Evolutionary conservation across 2,113 vertebrate genomes (phyloP).

Genomic region (Aptenodytes forsteri): DNA sequence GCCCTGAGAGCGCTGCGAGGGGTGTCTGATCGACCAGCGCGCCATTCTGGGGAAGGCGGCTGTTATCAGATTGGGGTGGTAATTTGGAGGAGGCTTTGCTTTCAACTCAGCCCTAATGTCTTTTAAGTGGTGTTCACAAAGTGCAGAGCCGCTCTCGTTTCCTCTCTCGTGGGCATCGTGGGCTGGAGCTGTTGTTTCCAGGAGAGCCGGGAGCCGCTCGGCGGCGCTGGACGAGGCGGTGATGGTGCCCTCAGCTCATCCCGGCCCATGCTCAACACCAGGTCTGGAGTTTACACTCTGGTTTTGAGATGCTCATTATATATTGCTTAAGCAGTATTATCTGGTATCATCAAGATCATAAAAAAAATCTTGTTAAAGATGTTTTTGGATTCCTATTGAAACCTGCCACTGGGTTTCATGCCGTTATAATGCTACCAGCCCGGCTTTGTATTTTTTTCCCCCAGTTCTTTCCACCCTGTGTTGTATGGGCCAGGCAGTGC

Average conservation of each 20-base stretch:
- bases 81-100: background rate
- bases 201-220: background rate
- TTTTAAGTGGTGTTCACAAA: background rate
- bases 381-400: background rate
- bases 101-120: background rate
- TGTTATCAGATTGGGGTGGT: background rate
- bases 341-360: background rate
- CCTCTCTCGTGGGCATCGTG: background rate
- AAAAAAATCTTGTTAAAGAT: background rate
- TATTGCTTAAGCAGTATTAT: background rate
- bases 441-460: background rate
- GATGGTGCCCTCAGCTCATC: background rate
- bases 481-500: background rate
- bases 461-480: background rate
- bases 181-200: background rate
- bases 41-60: fast-evolving
- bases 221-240: background rate
- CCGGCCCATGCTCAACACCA: fast-evolving
- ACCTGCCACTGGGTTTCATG: background rate
- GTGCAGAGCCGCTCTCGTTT: background rate
- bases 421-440: background rate
- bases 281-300: background rate
- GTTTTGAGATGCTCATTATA: background rate
- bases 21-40: fast-evolving
- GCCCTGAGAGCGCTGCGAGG: background rate